Conservation (phyloP, 2,888 invertebrate genomes). For the Amphipyra tragopoginis region DNA sequence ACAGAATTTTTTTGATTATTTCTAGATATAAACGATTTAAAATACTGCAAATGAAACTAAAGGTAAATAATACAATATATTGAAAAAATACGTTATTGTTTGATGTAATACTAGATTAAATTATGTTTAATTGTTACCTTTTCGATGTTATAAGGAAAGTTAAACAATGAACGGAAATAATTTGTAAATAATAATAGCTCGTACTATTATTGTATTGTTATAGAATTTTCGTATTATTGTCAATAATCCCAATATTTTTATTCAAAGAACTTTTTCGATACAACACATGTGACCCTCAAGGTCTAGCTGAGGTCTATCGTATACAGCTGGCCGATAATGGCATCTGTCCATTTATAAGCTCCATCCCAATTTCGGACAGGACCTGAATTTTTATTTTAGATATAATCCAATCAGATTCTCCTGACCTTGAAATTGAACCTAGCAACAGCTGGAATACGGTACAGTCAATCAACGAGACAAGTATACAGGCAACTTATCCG, state of each 20-base stretch:
- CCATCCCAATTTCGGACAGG: not conserved
- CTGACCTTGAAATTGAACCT: not conserved
- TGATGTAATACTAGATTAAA: not conserved
- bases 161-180: not conserved
- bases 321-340: not conserved
- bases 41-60: conserved; percentile 58
- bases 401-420: not conserved
- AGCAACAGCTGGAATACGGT: not conserved
- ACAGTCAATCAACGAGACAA: too few relatives aligned
- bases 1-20: conserved; percentile 37
- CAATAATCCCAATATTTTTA: not conserved
- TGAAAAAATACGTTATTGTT: not conserved
- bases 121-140: not conserved
- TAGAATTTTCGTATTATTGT: too few relatives aligned
- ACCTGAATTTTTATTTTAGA: not conserved
- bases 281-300: not conserved
- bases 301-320: not conserved
- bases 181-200: not conserved
- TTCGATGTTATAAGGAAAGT: not conserved
- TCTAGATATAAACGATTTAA: conserved; percentile 12
- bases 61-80: not conserved
- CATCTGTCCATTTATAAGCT: not conserved
- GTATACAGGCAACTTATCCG: too few relatives aligned
- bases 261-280: not conserved
- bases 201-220: not conserved